These are phyloP conservation scores for Silurus aristotelis DNA, from an alignment of 2,797 vertebrate species.

Conservation along the genomic window DNA sequence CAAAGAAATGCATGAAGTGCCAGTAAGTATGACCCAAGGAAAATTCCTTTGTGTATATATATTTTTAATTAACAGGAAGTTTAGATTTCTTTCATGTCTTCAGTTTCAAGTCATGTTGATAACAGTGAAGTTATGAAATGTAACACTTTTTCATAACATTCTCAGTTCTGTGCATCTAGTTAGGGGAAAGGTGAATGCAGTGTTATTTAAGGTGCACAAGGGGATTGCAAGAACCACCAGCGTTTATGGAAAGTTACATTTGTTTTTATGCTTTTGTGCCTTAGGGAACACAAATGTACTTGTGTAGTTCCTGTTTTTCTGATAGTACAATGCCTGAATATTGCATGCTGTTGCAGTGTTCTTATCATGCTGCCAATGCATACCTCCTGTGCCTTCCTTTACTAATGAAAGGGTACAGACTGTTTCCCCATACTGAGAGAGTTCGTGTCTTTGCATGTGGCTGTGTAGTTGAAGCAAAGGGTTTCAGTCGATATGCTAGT, in stretches of 20 bases:
- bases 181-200: not conserved
- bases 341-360: not conserved
- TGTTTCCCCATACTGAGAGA: not conserved
- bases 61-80: too few species aligned
- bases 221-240: not conserved
- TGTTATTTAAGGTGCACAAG: not conserved
- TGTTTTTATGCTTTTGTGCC: not conserved
- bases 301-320: not conserved
- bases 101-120: not conserved
- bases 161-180: not conserved
- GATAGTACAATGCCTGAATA: not conserved
- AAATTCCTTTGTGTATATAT: not conserved
- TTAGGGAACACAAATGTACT: not conserved
- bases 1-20: not conserved
- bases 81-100: not conserved
- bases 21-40: not conserved
- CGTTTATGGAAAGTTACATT: not conserved
- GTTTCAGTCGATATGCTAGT: slow-evolving; percentile 16
- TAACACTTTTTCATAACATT: not conserved
- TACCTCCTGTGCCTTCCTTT: not conserved
- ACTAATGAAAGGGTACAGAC: not conserved
- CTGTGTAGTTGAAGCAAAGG: slow-evolving; percentile 11
- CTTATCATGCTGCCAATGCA: not conserved
- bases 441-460: slow-evolving; percentile 14
- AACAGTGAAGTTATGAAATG: too few species aligned